Evolutionary conservation across 2,888 invertebrate genomes (phyloP).

Genomic region (Gymnoscelis rufifasciata): DNA sequence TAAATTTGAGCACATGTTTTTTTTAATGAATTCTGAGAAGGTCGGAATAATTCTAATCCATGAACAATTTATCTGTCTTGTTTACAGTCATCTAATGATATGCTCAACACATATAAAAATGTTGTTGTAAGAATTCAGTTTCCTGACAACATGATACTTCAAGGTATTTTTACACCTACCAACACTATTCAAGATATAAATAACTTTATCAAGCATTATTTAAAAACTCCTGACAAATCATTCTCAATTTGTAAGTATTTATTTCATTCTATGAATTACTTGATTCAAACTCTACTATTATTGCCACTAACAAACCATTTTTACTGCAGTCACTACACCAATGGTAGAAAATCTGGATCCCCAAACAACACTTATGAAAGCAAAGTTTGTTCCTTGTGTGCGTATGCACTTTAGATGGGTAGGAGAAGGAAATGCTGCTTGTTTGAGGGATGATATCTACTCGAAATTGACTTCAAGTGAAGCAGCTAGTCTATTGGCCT

Average conservation of each 20-base stretch:
- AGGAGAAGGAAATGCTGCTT: constrained; percentile 52
- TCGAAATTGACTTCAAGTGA: constrained; percentile 82
- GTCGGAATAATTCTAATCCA: too few relatives aligned
- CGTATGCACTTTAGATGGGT: constrained; percentile 84
- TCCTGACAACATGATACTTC: constrained; percentile 90
- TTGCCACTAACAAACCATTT: too few relatives aligned
- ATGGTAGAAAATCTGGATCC: constrained; percentile 84
- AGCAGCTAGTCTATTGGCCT: constrained; percentile 83
- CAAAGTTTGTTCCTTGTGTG: constrained; percentile 88
- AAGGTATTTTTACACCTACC: constrained; percentile 89
- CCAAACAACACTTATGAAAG: constrained; percentile 82
- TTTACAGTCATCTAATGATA: constrained; percentile 55
- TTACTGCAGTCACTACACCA: constrained; percentile 87
- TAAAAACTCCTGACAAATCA: constrained; percentile 80
- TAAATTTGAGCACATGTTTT: too few relatives aligned
- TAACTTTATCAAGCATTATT: constrained; percentile 85
- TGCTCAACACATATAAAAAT: constrained; percentile 84
- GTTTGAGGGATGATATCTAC: constrained; percentile 80
- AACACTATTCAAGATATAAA: constrained; percentile 85
- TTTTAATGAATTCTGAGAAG: too few relatives aligned
- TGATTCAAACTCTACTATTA: too few relatives aligned
- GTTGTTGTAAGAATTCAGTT: constrained; percentile 91
- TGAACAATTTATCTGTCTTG: background rate
- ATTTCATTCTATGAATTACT: too few relatives aligned
- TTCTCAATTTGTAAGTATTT: constrained; percentile 89